These are phyloP conservation scores for Alces alces DNA, from an alignment of 2,113 vertebrate genomes.

Conservation along the genomic window DNA sequence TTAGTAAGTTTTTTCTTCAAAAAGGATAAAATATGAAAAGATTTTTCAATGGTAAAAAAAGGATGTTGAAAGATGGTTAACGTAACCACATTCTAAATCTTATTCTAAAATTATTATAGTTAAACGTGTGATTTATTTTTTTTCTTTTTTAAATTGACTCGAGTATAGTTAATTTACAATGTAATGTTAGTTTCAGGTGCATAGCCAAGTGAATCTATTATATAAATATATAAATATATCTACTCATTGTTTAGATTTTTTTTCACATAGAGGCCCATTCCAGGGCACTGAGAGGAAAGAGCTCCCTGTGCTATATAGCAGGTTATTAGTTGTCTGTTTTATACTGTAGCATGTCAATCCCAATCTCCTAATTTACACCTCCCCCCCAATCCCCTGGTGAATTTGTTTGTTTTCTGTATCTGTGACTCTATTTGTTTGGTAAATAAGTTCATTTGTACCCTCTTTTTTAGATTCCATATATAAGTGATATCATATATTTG, in stretches of 20 bases:
- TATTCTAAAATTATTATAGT: conserved; percentile 23
- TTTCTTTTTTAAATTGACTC: neutral
- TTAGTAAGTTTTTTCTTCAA: neutral
- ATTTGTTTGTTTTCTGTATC: neutral
- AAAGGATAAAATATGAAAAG: neutral
- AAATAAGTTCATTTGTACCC: neutral
- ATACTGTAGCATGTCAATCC: neutral
- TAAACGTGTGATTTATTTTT: neutral
- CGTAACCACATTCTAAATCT: conserved; percentile 27
- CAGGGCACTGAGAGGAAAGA: neutral
- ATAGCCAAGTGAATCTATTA: neutral
- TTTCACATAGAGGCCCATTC: neutral
- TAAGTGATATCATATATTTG: neutral
- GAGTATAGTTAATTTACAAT: neutral
- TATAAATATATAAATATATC: accelerated
- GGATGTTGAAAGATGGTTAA: neutral
- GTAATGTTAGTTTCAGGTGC: neutral
- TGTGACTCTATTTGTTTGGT: neutral
- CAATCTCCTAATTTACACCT: neutral
- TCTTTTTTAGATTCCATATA: neutral
- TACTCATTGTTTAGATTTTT: neutral
- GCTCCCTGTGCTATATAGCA: neutral
- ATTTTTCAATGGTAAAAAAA: neutral
- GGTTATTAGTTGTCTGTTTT: neutral
- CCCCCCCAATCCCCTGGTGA: neutral